A percentile compares a stretch with the other conserved stretches of the same genome.
These are phyloP conservation scores for Venturia canescens DNA, from an alignment of 1,140 invertebrate species.

Conservation along the genomic window DNA sequence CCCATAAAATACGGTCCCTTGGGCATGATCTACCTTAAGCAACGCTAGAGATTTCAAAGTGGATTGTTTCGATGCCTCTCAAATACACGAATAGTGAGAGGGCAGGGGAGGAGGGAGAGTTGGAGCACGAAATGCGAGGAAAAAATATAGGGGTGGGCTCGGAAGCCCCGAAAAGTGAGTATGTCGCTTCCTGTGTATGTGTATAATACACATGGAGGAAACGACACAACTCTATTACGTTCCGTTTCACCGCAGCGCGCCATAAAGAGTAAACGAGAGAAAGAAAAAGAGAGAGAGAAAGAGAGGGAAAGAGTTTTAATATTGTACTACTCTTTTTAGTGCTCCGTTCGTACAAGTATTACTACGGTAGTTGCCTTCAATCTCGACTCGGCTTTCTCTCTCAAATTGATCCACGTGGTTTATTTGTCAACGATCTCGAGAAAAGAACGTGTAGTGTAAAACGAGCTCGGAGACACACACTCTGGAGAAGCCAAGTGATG, in stretches of 20 bases:
- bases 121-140: background rate
- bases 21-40: too few relatives aligned
- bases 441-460: background rate
- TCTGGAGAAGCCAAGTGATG: too few relatives aligned
- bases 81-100: too few relatives aligned
- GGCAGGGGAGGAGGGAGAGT: background rate
- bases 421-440: background rate
- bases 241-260: background rate
- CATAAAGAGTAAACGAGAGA: background rate
- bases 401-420: constrained; percentile 1
- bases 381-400: background rate
- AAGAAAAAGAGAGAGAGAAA: background rate
- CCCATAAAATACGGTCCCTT: too few relatives aligned
- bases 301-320: background rate
- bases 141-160: background rate
- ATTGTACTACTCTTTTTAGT: background rate
- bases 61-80: background rate
- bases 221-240: constrained; percentile 21
- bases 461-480: too few relatives aligned
- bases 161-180: background rate
- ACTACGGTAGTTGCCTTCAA: background rate
- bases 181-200: background rate
- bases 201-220: background rate
- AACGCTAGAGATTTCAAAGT: background rate
- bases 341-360: background rate